phyloP scores from a whole-genome alignment of 2,797 vertebrate genomes.

The Fratercula arctica region DNA sequence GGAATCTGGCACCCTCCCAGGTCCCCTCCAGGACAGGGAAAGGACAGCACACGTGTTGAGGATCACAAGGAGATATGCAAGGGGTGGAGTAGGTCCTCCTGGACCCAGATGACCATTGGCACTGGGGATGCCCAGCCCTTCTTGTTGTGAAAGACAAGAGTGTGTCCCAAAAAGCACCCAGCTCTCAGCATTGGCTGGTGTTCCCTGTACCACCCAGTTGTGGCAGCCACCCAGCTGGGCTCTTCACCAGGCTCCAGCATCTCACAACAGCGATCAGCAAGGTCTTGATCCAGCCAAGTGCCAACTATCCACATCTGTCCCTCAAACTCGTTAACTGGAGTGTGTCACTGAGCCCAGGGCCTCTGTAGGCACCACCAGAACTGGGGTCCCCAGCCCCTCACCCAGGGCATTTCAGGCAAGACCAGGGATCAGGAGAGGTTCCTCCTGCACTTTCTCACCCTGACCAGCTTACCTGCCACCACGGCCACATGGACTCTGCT shows the following conservation, averaged over 20 bases:
- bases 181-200: not conserved
- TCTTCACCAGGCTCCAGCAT: not conserved
- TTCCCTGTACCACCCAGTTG: accelerated
- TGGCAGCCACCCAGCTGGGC: not conserved
- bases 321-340: not conserved
- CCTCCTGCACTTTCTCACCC: not conserved
- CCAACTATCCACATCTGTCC: accelerated
- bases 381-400: not conserved
- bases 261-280: not conserved
- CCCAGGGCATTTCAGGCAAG: not conserved
- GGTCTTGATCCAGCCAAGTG: not conserved
- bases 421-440: not conserved
- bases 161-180: not conserved
- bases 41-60: accelerated
- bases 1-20: not conserved
- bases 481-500: accelerated
- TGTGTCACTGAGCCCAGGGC: not conserved
- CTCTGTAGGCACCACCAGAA: not conserved
- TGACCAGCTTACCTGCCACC: not conserved
- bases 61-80: accelerated
- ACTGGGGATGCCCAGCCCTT: not conserved
- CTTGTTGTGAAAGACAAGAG: not conserved
- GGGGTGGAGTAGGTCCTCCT: not conserved
- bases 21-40: not conserved
- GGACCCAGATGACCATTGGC: not conserved